Conservation (phyloP, 1,140 invertebrate genomes). For the Fopius arisanus region DNA sequence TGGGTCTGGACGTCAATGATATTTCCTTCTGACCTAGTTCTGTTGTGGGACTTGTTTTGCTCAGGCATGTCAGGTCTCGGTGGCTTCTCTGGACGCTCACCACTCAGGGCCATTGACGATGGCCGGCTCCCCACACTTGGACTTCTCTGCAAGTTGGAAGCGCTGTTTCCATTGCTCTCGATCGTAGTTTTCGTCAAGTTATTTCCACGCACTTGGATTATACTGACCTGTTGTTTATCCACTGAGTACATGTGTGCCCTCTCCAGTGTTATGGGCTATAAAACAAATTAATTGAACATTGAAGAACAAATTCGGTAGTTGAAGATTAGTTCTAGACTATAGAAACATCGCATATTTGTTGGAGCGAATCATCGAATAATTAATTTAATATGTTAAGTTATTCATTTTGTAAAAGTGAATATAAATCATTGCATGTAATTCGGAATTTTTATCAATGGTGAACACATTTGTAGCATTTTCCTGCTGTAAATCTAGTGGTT, state of each 20-base stretch:
- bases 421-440: no score
- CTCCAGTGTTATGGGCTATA: constrained; percentile 67
- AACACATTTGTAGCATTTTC: no score
- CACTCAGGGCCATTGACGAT: constrained; percentile 53
- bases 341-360: not conserved
- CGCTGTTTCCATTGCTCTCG: constrained; percentile 56
- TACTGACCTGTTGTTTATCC: constrained; percentile 75
- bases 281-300: not conserved
- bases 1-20: constrained; percentile 63
- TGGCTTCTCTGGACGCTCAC: constrained; percentile 61
- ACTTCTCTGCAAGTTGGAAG: constrained; percentile 63
- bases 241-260: constrained; percentile 74
- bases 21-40: constrained; percentile 65
- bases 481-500: no score
- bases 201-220: constrained; percentile 69
- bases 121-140: constrained; percentile 60
- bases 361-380: no score
- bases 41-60: constrained; percentile 53
- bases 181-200: constrained; percentile 34
- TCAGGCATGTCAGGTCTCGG: constrained; percentile 57
- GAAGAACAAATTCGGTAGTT: not conserved
- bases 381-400: no score
- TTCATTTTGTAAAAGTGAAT: no score
- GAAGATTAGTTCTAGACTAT: not conserved
- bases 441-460: no score